Base-by-base conservation (phyloP, 2,113 vertebrate species). In the Elephas maximus region DNA sequence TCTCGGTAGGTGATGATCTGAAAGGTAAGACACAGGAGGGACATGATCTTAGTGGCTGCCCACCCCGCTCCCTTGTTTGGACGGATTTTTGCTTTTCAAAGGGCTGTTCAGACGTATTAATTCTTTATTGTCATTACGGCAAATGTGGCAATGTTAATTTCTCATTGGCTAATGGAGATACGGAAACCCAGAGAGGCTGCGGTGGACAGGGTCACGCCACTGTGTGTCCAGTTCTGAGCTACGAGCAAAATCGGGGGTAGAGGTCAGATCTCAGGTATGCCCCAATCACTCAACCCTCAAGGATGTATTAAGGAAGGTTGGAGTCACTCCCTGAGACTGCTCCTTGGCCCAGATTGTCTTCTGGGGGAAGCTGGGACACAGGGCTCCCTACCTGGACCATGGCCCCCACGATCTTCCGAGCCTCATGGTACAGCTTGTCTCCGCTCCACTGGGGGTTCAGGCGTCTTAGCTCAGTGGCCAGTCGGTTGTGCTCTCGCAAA, bases 361-460 rank as follows among this genome's bases (percentile, higher is more conserved):
- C 88, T 67, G 20, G 33, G 20, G 48, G 3, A 45, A 69, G 33
- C 86, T 15, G 41, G 44, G 48, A 24, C 63, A 41, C 74, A 28
- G 45, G 26, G 30, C 14, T 26, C 44, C 78, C n/a, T 91, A 99
- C 99, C 99, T 99, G 99, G 63, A 99, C 99, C 92, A 99, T 81
- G 44, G 99, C 99, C 23, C 99, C 99, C 30, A 99, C 76, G 37
- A 99, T 99, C 98, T 99, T 99, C 30, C 98, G 98, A 48, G 99
- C 98, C 95, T 99, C 99, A 82, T 99, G 98, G 93, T 99, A 99
- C 20, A 99, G 96, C 4, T 89, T 98, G 45, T 99, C 98, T 2
- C 99, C 98, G 6, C 97, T 98, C 99, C 99, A 99, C 65, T 85
- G 97, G 12, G 99, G 99, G 93, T 99, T 99, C 57, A 99, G 93